phyloP scores from a whole-genome alignment of 2,888 invertebrate species.

The Syrphus vitripennis region DNA sequence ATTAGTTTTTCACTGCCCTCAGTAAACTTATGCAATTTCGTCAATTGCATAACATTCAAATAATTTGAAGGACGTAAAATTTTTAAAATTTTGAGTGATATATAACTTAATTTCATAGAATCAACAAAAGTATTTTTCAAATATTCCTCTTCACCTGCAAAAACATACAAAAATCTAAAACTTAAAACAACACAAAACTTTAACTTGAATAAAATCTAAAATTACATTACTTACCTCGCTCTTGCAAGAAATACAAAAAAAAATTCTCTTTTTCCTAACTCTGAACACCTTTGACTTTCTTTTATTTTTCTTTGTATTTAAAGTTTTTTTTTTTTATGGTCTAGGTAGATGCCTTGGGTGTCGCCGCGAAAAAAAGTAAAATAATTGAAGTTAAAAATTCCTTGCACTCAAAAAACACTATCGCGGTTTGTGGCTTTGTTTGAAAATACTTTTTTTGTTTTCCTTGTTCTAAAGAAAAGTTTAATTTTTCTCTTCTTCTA shows the following conservation, averaged over 20 bases:
- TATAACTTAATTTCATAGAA: no score
- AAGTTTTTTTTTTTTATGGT: slow-evolving; percentile 17
- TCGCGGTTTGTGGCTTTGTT: slow-evolving; percentile 26
- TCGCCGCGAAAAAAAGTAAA: slow-evolving; percentile 26
- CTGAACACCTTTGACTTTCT: neutral
- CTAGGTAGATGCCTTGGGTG: slow-evolving; percentile 20
- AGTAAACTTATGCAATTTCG: no score
- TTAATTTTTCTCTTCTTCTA: neutral
- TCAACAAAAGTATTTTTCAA: no score
- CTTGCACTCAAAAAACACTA: slow-evolving; percentile 19
- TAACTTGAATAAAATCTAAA: no score
- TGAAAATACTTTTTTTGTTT: neutral
- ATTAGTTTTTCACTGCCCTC: no score
- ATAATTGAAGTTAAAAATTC: slow-evolving; percentile 38
- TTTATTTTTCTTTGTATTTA: neutral
- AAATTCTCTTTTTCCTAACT: neutral
- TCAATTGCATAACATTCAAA: no score
- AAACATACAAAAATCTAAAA: no score
- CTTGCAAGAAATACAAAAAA: neutral
- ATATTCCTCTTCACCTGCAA: no score
- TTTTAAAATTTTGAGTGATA: no score
- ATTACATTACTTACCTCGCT: no score
- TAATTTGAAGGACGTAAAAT: no score
- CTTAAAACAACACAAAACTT: no score
- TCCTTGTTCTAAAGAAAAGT: neutral